Evolutionary conservation across 2,888 invertebrate species (phyloP).

Genomic region (Drosophila merina): DNA sequence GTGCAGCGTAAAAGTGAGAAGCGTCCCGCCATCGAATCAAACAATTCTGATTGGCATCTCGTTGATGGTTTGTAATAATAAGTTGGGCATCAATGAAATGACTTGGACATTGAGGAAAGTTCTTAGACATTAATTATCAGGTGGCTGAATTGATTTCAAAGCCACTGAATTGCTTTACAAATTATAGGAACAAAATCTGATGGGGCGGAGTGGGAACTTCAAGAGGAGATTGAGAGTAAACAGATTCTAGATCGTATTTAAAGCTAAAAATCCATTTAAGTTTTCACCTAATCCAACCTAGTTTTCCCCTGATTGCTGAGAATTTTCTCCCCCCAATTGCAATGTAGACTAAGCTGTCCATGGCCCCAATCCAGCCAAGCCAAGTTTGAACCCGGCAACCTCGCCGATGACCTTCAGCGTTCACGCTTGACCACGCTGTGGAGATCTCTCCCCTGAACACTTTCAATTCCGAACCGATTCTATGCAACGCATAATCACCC

Average conservation of each 20-base stretch:
- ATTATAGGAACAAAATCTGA: constrained; percentile 10
- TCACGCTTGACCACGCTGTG: constrained; percentile 1
- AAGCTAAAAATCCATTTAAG: background rate
- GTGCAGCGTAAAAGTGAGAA: constrained; percentile 24
- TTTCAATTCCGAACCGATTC: constrained; percentile 44
- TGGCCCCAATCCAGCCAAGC: constrained; percentile 18
- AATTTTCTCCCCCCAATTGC: background rate
- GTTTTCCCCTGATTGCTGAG: constrained; percentile 1
- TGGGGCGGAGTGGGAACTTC: background rate
- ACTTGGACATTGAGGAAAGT: constrained; percentile 23
- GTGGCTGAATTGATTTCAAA: constrained; percentile 2
- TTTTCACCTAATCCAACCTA: background rate
- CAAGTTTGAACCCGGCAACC: constrained; percentile 3
- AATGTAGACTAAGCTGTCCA: constrained; percentile 16
- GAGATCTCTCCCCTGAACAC: constrained; percentile 28
- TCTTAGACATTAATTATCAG: constrained; percentile 9
- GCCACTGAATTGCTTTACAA: constrained; percentile 12
- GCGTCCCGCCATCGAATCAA: constrained; percentile 21
- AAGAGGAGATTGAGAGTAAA: no score
- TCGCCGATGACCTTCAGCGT: constrained; percentile 20
- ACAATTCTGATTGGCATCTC: constrained; percentile 33
- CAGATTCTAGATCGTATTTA: no score
- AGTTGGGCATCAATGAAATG: constrained; percentile 22
- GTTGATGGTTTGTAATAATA: constrained; percentile 28
- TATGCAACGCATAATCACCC: constrained; percentile 22